A percentile compares a stretch with the other conserved stretches of the same genome.
These are phyloP conservation scores for Tiliacea aurago DNA, from an alignment of 2,888 invertebrate genomes.

Conservation along the genomic window DNA sequence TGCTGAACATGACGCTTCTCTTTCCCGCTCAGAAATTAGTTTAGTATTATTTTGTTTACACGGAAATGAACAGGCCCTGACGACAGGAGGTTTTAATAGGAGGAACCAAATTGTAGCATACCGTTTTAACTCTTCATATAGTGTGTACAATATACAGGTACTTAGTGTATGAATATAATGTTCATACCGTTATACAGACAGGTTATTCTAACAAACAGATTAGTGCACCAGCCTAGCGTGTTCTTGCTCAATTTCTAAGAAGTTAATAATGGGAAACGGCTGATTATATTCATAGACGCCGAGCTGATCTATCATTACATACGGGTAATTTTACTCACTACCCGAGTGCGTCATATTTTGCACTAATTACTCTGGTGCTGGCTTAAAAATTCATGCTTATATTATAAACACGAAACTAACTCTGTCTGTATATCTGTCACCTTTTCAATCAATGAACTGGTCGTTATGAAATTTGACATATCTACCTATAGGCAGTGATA, in stretches of 20 bases:
- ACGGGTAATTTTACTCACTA: constrained; percentile 33
- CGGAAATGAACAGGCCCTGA: no score
- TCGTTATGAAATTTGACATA: no score
- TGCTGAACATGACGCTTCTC: no score
- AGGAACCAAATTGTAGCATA: neutral
- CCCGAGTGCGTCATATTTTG: constrained; percentile 29
- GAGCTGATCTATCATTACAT: constrained; percentile 34
- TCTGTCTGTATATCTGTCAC: no score
- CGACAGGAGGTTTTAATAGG: neutral
- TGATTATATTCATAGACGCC: constrained; percentile 44
- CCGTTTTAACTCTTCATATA: neutral
- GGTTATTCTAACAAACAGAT: constrained; percentile 40
- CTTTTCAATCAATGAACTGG: no score
- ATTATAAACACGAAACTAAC: no score
- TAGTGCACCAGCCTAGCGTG: constrained; percentile 35
- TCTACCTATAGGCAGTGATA: no score
- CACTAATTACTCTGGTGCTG: neutral
- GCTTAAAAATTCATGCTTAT: neutral
- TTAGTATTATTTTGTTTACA: neutral
- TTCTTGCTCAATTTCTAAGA: constrained; percentile 37
- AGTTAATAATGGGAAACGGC: constrained; percentile 50
- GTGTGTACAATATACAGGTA: neutral
- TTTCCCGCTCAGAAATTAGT: neutral
- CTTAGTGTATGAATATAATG: constrained; percentile 15
- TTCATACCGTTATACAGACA: constrained; percentile 25